phyloP scores from a whole-genome alignment of 2,113 vertebrate genomes.

The Apteryx owenii region DNA sequence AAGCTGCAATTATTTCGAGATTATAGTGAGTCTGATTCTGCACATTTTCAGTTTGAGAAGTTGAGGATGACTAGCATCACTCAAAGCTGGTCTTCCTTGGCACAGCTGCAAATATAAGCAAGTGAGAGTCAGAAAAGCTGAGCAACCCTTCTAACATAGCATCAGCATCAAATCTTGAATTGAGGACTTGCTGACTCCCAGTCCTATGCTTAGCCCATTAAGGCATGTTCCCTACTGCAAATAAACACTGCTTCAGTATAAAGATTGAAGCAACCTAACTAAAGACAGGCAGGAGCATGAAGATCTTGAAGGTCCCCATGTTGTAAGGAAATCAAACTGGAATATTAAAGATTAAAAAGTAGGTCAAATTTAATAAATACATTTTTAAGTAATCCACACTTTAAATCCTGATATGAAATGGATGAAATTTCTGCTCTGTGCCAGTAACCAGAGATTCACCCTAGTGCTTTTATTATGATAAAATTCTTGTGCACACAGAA shows the following conservation, averaged over 20 bases:
- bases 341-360: conserved; percentile 75
- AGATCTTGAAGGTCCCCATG: conserved; percentile 37
- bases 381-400: conserved; percentile 68
- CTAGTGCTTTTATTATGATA: conserved; percentile 50
- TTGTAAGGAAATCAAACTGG: conserved; percentile 43
- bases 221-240: not conserved
- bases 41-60: not conserved
- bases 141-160: not conserved
- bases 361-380: conserved; percentile 77
- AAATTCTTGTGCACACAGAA: conserved; percentile 56
- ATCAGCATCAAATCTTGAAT: not conserved
- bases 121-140: not conserved
- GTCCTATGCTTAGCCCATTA: not conserved
- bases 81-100: not conserved
- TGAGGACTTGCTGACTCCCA: not conserved
- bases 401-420: conserved; percentile 46
- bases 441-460: conserved; percentile 30
- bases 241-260: not conserved
- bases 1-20: not conserved
- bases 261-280: not conserved
- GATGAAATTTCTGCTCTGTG: conserved; percentile 41
- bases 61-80: not conserved
- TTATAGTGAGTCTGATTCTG: not conserved
- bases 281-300: not conserved
- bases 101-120: not conserved